A percentile compares a stretch with the other conserved stretches of the same genome.
Conservation (phyloP, 2,888 invertebrate species). For the Polydrusus tereticollis region DNA sequence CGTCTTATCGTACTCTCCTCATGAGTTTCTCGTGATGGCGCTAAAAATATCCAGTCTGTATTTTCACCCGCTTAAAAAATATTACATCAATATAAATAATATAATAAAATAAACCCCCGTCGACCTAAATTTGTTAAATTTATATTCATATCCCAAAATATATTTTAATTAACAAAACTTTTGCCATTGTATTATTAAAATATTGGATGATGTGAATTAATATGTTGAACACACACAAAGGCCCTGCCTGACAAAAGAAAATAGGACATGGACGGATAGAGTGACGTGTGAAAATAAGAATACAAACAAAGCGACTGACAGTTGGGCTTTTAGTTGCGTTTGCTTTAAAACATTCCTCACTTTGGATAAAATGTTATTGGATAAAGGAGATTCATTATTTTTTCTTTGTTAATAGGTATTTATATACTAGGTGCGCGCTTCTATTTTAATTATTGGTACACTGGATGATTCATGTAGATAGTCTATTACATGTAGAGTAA, state of each 20-base stretch:
- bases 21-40: too few species aligned
- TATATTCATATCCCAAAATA: too few species aligned
- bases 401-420: not conserved
- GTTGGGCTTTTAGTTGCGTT: constrained; percentile 36
- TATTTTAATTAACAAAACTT: not conserved
- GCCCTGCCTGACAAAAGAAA: constrained; percentile 2
- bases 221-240: constrained; percentile 28
- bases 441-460: too few species aligned
- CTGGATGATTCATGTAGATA: too few species aligned
- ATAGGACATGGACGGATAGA: constrained; percentile 28
- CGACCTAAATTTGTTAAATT: too few species aligned
- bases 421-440: not conserved
- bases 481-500: too few species aligned
- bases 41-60: too few species aligned
- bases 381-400: not conserved
- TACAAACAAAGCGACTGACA: constrained; percentile 21
- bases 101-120: too few species aligned
- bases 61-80: too few species aligned
- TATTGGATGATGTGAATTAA: constrained; percentile 6
- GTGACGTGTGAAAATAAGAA: constrained; percentile 38
- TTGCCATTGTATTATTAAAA: not conserved
- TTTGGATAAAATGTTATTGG: constrained; percentile 17
- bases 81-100: too few species aligned
- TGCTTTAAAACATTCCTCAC: constrained; percentile 21
- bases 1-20: too few species aligned